These are phyloP conservation scores for Ornithoptera alexandrae DNA, from an alignment of 2,888 invertebrate genomes.

Conservation along the genomic window DNA sequence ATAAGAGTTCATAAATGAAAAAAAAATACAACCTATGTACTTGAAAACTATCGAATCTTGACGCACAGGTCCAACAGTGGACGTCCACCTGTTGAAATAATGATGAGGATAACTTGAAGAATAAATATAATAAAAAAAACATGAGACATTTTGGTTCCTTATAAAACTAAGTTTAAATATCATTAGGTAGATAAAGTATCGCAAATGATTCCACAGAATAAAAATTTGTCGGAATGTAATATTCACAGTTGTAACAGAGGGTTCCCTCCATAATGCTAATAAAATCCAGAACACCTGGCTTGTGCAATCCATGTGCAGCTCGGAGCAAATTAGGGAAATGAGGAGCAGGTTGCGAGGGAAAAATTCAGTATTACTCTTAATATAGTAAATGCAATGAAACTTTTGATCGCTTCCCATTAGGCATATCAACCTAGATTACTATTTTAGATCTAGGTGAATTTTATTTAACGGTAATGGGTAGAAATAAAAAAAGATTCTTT, in stretches of 20 bases:
- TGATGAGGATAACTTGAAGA: no score
- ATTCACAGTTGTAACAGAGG: constrained; percentile 28
- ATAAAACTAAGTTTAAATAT: neutral
- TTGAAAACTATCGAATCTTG: no score
- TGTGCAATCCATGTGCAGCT: constrained; percentile 28
- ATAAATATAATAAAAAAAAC: no score
- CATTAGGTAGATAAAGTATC: neutral
- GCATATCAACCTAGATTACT: neutral
- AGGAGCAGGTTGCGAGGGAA: constrained; percentile 12
- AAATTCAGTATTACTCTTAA: constrained; percentile 1
- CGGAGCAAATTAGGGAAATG: constrained; percentile 31
- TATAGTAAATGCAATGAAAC: neutral
- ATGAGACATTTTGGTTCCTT: neutral
- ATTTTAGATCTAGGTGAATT: neutral
- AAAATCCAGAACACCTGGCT: constrained; percentile 31
- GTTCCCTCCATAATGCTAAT: constrained; percentile 34
- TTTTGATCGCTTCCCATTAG: neutral
- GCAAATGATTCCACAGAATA: constrained; percentile 1
- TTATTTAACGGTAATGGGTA: neutral
- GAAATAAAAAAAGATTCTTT: no score
- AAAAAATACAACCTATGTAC: no score
- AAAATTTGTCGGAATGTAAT: constrained; percentile 22
- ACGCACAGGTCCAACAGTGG: no score
- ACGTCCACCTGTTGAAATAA: no score
- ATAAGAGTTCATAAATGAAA: no score